A percentile compares a stretch with the other conserved stretches of the same genome.
Conservation (phyloP, 2,888 invertebrate genomes). For the Drosophila putrida region DNA sequence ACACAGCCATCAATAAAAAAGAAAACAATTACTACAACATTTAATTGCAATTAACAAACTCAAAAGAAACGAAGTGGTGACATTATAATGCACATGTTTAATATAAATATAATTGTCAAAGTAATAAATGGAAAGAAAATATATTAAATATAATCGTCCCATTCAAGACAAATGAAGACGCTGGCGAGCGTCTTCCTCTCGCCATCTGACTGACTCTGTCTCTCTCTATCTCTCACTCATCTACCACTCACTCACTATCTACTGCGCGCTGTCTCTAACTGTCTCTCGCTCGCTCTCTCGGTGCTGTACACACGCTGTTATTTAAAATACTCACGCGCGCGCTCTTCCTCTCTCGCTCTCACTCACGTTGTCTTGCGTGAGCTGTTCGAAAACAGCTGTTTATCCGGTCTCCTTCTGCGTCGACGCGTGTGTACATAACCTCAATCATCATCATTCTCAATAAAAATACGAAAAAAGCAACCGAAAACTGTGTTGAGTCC, state of each 20-base stretch:
- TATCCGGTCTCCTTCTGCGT: slow-evolving; percentile 58
- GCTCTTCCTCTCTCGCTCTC: slow-evolving; percentile 24
- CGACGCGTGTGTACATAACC: slow-evolving; percentile 78
- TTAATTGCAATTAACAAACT: not conserved
- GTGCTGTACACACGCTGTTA: slow-evolving; percentile 13
- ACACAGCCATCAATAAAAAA: slow-evolving; percentile 10
- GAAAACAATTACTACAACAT: slow-evolving; percentile 1
- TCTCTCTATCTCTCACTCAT: slow-evolving; percentile 29
- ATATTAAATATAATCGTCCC: slow-evolving; percentile 39
- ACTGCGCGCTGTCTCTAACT: slow-evolving; percentile 27
- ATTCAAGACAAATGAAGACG: slow-evolving; percentile 63
- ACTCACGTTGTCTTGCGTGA: slow-evolving; percentile 5
- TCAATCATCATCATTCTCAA: slow-evolving; percentile 43
- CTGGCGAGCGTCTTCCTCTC: slow-evolving; percentile 72
- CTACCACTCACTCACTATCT: slow-evolving; percentile 5
- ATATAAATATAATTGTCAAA: slow-evolving; percentile 3
- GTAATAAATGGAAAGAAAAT: slow-evolving; percentile 14
- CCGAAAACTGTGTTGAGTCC: slow-evolving; percentile 25
- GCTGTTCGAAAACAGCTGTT: slow-evolving; percentile 51
- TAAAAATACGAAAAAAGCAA: not conserved
- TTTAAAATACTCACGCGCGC: slow-evolving; percentile 24
- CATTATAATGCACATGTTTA: slow-evolving; percentile 29
- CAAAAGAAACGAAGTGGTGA: not conserved
- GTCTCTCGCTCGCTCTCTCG: slow-evolving; percentile 19
- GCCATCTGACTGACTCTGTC: slow-evolving; percentile 60